Percentiles rank a stretch among this genome's conserved stretches.
These are phyloP conservation scores for Tetranychus truncatus DNA, from an alignment of 2,888 invertebrate species.

Conservation along the genomic window DNA sequence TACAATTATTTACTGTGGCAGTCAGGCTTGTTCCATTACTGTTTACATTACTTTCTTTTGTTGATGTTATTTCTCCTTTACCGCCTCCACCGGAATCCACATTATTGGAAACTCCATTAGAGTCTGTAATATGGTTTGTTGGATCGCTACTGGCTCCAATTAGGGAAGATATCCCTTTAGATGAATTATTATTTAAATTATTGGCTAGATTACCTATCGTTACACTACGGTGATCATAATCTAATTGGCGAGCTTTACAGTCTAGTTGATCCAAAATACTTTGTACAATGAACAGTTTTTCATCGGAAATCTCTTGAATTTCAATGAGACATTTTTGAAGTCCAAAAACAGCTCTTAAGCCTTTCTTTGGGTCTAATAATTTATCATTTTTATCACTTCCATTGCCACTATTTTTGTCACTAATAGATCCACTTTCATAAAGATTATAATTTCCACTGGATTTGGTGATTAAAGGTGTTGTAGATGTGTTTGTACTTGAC, in stretches of 20 bases:
- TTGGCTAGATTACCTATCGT: conserved; percentile 12
- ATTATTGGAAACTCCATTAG: conserved; percentile 1
- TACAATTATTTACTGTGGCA: conserved; percentile 8
- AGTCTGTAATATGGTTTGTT: neutral
- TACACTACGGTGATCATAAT: conserved; percentile 19
- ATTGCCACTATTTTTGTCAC: neutral
- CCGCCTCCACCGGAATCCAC: neutral
- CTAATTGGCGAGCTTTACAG: conserved; percentile 22
- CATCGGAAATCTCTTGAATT: conserved; percentile 22
- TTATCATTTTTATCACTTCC: neutral
- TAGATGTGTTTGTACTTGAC: neutral
- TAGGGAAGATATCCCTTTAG: neutral
- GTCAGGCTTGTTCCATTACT: neutral
- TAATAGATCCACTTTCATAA: neutral
- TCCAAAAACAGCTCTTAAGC: conserved; percentile 13
- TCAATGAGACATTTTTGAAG: conserved; percentile 17
- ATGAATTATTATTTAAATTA: conserved; percentile 9
- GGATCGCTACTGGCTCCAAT: neutral
- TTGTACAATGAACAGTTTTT: conserved; percentile 21
- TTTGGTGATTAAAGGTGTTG: neutral
- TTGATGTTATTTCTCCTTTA: neutral
- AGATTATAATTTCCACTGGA: neutral
- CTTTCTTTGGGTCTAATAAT: neutral
- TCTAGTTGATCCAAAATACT: conserved; percentile 22
- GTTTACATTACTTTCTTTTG: conserved; percentile 6